These are phyloP conservation scores for Tribolium madens DNA, from an alignment of 1,140 invertebrate species.

Conservation along the genomic window DNA sequence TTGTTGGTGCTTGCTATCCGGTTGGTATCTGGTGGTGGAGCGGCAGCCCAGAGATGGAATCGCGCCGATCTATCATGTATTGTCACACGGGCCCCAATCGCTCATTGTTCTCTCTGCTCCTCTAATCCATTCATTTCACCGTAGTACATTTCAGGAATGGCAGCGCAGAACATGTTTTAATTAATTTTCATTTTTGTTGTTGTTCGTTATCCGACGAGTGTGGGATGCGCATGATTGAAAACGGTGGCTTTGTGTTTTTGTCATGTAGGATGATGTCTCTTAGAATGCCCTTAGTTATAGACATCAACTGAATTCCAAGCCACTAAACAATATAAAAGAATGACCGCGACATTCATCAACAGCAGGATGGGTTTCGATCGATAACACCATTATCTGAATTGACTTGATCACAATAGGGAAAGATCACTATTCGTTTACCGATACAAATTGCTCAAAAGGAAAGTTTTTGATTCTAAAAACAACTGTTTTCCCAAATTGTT, in stretches of 20 bases:
- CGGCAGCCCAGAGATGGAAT: constrained; percentile 63
- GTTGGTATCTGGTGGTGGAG: constrained; percentile 52
- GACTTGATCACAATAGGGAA: not conserved
- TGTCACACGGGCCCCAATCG: constrained; percentile 62
- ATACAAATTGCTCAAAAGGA: not conserved
- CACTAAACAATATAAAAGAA: constrained; percentile 34
- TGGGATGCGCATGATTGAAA: constrained; percentile 58
- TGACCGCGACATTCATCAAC: constrained; percentile 22
- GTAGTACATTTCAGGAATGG: constrained; percentile 57
- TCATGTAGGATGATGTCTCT: constrained; percentile 50
- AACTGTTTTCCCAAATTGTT: too few relatives aligned
- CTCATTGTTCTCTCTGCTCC: constrained; percentile 63
- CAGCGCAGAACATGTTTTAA: constrained; percentile 62
- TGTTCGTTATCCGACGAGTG: constrained; percentile 42
- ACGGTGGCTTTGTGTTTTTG: constrained; percentile 62
- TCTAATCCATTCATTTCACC: constrained; percentile 63
- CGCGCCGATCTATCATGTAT: constrained; percentile 64
- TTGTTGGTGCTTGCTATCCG: constrained; percentile 57
- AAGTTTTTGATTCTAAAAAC: too few relatives aligned
- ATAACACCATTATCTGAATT: constrained; percentile 20
- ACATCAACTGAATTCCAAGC: constrained; percentile 23
- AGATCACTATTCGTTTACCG: not conserved
- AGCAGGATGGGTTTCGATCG: not conserved
- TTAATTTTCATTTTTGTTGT: constrained; percentile 63
- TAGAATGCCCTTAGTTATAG: constrained; percentile 25